Evolutionary conservation across 2,888 invertebrate genomes (phyloP).

Genomic region (Mechanitis messenoides): DNA sequence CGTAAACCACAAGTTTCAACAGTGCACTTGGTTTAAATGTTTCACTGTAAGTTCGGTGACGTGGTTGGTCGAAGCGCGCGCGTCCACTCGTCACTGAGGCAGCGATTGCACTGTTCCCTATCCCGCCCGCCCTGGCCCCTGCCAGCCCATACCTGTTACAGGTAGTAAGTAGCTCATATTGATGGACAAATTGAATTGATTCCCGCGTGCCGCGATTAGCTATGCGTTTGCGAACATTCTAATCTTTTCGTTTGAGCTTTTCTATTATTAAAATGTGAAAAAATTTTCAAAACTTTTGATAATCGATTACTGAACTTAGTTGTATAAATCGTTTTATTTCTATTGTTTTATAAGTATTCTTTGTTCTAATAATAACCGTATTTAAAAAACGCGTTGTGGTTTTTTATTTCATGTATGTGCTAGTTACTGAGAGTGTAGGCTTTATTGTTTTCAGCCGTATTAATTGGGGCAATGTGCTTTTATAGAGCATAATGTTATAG

Average conservation of each 20-base stretch:
- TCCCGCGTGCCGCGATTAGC: slow-evolving; percentile 37
- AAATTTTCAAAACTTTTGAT: background rate
- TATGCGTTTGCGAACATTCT: slow-evolving; percentile 19
- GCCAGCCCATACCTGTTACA: slow-evolving; percentile 64
- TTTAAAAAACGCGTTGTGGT: background rate
- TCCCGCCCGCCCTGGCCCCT: slow-evolving; percentile 48
- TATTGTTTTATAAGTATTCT: background rate
- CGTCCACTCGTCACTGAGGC: slow-evolving; percentile 50
- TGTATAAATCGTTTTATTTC: background rate
- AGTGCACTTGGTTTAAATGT: slow-evolving; percentile 24
- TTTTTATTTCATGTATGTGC: slow-evolving; percentile 2
- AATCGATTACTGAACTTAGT: background rate
- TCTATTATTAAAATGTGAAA: background rate
- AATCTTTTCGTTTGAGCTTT: slow-evolving; percentile 6
- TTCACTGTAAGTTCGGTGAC: slow-evolving; percentile 35
- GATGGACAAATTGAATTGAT: slow-evolving; percentile 70
- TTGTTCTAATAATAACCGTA: background rate
- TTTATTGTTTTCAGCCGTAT: slow-evolving; percentile 4
- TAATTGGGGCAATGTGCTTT: slow-evolving; percentile 2
- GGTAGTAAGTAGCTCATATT: slow-evolving; percentile 72
- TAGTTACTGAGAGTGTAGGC: slow-evolving; percentile 5
- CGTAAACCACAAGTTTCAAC: slow-evolving; percentile 24
- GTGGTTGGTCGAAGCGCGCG: slow-evolving; percentile 41
- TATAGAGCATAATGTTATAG: background rate
- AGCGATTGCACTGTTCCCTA: slow-evolving; percentile 59